Percentiles rank a stretch among this genome's conserved stretches.
These are phyloP conservation scores for Drosophila burlai DNA, from an alignment of 1,140 invertebrate genomes.

Conservation along the genomic window DNA sequence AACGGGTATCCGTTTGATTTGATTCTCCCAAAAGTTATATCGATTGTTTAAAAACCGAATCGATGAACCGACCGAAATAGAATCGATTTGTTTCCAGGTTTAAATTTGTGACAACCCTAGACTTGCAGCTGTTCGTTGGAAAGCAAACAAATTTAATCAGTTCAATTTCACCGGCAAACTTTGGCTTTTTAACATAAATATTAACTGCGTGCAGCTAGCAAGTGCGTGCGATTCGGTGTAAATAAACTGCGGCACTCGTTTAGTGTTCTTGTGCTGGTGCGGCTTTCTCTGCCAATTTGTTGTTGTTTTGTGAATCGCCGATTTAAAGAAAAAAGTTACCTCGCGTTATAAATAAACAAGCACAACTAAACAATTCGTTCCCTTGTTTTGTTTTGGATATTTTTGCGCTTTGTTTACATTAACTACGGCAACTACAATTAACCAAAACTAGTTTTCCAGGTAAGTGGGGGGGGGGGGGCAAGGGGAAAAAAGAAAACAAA, in stretches of 20 bases:
- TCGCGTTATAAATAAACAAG: constrained; percentile 46
- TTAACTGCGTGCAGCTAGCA: neutral
- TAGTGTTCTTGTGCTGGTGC: neutral
- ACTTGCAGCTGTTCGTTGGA: constrained; percentile 19
- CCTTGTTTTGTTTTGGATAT: constrained; percentile 17
- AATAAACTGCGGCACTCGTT: neutral
- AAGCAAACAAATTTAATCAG: constrained; percentile 19
- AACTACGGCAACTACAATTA: constrained; percentile 3
- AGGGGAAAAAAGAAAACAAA: constrained; percentile 18
- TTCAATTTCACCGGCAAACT: constrained; percentile 26
- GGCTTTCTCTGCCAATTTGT: constrained; percentile 19
- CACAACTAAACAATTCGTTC: constrained; percentile 15
- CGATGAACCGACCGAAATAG: too few relatives aligned
- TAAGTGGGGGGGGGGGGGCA: neutral
- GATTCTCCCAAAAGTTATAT: neutral
- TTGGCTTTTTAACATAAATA: neutral
- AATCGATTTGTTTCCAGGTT: neutral
- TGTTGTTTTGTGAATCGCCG: neutral
- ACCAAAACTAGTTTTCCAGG: constrained; percentile 62
- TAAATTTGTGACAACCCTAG: neutral
- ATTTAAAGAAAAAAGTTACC: constrained; percentile 13
- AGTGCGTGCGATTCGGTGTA: neutral
- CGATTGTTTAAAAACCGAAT: neutral
- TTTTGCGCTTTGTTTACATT: constrained; percentile 15
- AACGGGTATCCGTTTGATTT: neutral